Base-by-base conservation (phyloP, 2,797 vertebrate genomes). In the Xiphophorus birchmanni region DNA sequence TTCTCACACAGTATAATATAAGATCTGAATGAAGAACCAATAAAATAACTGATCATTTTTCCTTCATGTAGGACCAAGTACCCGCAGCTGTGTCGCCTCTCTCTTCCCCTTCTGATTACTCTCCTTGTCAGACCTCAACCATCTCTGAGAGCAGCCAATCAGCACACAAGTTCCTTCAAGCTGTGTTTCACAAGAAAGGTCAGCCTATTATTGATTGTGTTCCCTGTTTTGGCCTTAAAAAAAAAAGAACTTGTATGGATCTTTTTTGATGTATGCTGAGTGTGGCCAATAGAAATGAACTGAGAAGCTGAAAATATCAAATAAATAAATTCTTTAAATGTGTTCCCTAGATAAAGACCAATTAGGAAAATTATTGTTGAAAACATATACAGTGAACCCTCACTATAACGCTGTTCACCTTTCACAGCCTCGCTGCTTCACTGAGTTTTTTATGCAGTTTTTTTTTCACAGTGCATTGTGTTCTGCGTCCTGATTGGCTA, bases 111-210 rank as follows among this genome's bases (percentile, higher is more conserved):
- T 97, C 97, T 81, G 97, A 98, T 94, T 97, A 97, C 95, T 97
- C 98, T 93, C 95, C 98, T 87, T 96, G 97, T 97, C 98, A 97
- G 96, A 97, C 95, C 96, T 96, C 97, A 93, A 96, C 96, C 93
- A 95, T 97, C 95, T 97, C 97, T 96, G 98, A 99, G 94, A 97
- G 97, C 96, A 97, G 96, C 96, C 98, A 98, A 92, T 98, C 97
- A 96, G 98, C 98, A 92, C 97, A 99, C 96, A 97, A 94, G 94
- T 99, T 99, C 93, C 97, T 99, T 93, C 97, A 99, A 95, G 97
- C 98, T 96, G 97, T 99, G 95, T 99, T 99, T 97, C 97, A 96
- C 92, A 98, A 98, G 95, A 99, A 99, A 97, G 98, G 98, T 99
- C 95, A 94, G 92, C 74, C 6, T 65, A 8, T 6, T 37, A 26